Evolutionary conservation across 2,888 invertebrate species (phyloP), one percentile per base, ranked within the genome.

Genomic region (Drosophila greeni): DNA sequence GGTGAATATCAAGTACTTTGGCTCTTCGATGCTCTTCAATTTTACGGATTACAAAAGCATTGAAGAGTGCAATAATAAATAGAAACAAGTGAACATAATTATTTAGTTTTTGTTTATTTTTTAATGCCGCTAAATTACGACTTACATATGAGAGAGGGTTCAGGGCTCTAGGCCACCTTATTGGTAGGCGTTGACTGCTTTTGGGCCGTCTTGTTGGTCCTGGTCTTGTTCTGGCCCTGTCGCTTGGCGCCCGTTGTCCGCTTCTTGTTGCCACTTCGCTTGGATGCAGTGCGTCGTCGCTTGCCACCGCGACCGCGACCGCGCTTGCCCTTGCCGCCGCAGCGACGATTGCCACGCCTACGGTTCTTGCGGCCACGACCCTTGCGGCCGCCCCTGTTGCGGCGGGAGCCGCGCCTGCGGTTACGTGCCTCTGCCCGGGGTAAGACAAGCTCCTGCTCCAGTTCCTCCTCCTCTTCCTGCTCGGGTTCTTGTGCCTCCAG

Each of bases 191-290:
- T 31, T 11, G 47, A 24, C n/a, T 52, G 24, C 40, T 69, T 60
- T 14, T 33, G 36, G 47, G 14, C 16, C 16, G 45, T 47, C 14
- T 47, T 47, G 20, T 47, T 33, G 26, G 37, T 40, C 40, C 9
- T 36, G 23, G n/a, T 47, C 26, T 16, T n/a, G n/a, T n/a, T 42
- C 4, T 51, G 31, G 18, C 60, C 52, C 47, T 42, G 31, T 37
- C 47, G 33, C 20, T 37, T 52, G 40, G 12, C 24, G n/a, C 18
- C 36, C 20, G 52, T 24, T 24, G 29, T 51, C 23, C 47, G 52
- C 7, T 69, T 69, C 7, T 69, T 69, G 48, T 26, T 53, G n/a
- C 52, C 66, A 29, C 36, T 60, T 6, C 70, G 52, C 34, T 42
- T 60, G 14, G 36, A 52, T 1, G 40, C 12, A 36, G 40, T 31